Conservation (phyloP, 2,113 vertebrate genomes). For the Hucho hucho region DNA sequence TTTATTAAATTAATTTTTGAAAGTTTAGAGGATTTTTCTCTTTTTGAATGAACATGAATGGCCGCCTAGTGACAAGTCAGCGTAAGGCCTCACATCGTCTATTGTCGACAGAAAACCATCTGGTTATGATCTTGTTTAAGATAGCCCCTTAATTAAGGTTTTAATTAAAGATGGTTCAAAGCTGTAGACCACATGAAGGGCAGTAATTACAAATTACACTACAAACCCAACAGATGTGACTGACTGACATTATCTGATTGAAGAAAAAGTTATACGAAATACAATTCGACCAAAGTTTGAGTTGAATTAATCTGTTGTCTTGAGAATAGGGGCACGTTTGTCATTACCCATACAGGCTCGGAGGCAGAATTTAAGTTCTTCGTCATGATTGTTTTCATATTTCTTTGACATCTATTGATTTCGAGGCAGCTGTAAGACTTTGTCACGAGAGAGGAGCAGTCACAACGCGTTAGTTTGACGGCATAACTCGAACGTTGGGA, state of each 20-base stretch:
- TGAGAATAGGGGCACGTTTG: conserved; percentile 75
- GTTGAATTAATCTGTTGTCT: conserved; percentile 76
- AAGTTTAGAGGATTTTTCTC: conserved; percentile 13
- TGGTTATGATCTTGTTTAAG: conserved; percentile 87
- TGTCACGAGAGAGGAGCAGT: conserved; percentile 88
- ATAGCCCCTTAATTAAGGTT: conserved; percentile 90
- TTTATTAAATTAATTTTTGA: background rate
- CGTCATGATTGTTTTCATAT: conserved; percentile 77
- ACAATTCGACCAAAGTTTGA: conserved; percentile 78
- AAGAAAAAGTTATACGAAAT: conserved; percentile 69
- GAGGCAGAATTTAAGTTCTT: conserved; percentile 60
- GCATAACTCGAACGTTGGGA: conserved; percentile 81
- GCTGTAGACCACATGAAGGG: conserved; percentile 89
- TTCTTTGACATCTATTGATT: conserved; percentile 90
- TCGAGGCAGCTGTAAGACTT: conserved; percentile 87
- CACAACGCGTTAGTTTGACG: conserved; percentile 88
- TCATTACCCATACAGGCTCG: conserved; percentile 71
- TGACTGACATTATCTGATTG: conserved; percentile 72
- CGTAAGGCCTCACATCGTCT: conserved; percentile 59
- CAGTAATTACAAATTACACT: conserved; percentile 85
- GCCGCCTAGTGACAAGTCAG: conserved; percentile 48
- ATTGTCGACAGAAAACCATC: conserved; percentile 79
- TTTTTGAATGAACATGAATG: conserved; percentile 1
- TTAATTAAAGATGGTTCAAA: conserved; percentile 92
- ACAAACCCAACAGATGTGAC: conserved; percentile 87